phyloP scores from a whole-genome alignment of 2,797 vertebrate genomes.

The Lateolabrax maculatus region DNA sequence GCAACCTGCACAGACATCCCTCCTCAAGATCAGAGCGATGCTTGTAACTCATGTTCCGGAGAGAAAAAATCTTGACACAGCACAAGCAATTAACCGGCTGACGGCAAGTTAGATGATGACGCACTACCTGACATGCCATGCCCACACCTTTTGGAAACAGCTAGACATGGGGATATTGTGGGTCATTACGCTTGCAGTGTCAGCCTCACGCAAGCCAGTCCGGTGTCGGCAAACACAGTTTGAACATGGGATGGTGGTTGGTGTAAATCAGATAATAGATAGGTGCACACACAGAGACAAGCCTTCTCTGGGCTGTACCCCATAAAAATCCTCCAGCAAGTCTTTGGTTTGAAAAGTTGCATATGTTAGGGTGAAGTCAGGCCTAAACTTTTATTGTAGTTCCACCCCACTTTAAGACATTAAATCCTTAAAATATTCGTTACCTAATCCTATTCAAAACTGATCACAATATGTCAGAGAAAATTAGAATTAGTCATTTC shows the following conservation, averaged over 20 bases:
- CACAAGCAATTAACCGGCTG: constrained; percentile 33
- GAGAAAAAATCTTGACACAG: constrained; percentile 41
- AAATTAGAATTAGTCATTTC: background rate
- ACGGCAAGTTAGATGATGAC: constrained; percentile 41
- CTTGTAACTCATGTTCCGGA: background rate
- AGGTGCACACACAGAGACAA: constrained; percentile 3
- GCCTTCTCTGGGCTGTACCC: background rate
- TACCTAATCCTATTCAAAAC: background rate
- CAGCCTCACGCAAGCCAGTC: constrained; percentile 3
- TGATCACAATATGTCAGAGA: too few relatives aligned
- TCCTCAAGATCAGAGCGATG: constrained; percentile 4
- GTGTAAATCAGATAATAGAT: background rate
- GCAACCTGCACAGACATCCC: background rate
- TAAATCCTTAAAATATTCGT: background rate
- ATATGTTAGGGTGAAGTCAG: background rate
- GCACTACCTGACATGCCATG: constrained; percentile 11
- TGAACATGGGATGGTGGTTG: background rate
- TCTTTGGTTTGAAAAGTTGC: background rate
- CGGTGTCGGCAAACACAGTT: background rate
- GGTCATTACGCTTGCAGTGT: constrained; percentile 24
- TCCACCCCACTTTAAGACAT: background rate
- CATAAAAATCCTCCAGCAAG: background rate
- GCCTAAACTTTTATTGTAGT: background rate
- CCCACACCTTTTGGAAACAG: constrained; percentile 9
- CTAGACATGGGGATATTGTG: background rate